Conservation (phyloP, 2,888 invertebrate species). For the Eurois occulta region DNA sequence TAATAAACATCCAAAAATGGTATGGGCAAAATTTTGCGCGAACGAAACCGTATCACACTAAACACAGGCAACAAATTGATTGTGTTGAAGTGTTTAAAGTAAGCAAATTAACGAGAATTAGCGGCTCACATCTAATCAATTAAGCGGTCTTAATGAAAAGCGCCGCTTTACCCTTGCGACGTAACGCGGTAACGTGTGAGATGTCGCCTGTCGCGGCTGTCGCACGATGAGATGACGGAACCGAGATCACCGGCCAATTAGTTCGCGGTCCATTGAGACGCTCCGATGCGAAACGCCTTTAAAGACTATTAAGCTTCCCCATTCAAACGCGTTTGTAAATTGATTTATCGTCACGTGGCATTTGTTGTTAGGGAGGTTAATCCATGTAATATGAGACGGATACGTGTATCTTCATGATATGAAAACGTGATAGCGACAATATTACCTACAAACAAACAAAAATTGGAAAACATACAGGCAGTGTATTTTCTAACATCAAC, state of each 20-base stretch:
- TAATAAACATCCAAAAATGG: conserved; percentile 34
- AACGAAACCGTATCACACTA: conserved; percentile 14
- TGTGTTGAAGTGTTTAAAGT: conserved; percentile 38
- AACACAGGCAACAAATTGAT: conserved; percentile 16
- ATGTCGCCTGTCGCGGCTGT: conserved; percentile 49
- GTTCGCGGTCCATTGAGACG: conserved; percentile 42
- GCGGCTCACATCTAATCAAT: conserved; percentile 67
- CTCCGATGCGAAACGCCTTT: conserved; percentile 48
- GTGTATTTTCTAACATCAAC: conserved; percentile 2
- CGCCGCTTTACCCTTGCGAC: conserved; percentile 44
- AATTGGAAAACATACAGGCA: neutral
- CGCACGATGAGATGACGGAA: conserved; percentile 45
- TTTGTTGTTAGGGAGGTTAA: conserved; percentile 19
- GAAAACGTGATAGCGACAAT: conserved; percentile 21
- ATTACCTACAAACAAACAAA: neutral
- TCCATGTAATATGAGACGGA: neutral
- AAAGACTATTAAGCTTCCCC: conserved; percentile 44
- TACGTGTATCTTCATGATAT: conserved; percentile 14
- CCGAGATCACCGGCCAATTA: conserved; percentile 61
- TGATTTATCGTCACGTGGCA: conserved; percentile 56
- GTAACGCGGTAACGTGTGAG: conserved; percentile 56
- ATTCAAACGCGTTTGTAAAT: conserved; percentile 51
- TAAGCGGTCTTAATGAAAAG: conserved; percentile 57
- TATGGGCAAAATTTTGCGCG: conserved; percentile 14
- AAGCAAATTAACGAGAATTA: conserved; percentile 57